A percentile compares a stretch with the other conserved stretches of the same genome.
Evolutionary conservation across 2,797 vertebrate species (phyloP).

Genomic region (Dicrostonyx torquatus): DNA sequence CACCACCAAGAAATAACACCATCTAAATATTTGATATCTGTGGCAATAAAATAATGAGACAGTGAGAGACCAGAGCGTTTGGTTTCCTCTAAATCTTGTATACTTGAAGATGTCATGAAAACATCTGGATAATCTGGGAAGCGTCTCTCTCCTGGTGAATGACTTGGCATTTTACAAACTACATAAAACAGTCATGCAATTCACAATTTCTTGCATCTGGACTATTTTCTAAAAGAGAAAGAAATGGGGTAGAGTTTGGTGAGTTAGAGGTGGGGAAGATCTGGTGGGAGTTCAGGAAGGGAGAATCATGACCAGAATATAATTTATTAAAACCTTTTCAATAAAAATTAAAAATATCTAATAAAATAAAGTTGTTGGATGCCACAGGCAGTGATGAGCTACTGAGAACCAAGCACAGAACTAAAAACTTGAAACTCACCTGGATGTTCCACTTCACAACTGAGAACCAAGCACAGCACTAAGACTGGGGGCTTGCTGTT

Average conservation of each 20-base stretch:
- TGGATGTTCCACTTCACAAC: background rate
- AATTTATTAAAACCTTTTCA: background rate
- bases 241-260: background rate
- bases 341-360: background rate
- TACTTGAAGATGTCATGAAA: background rate
- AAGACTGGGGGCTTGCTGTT: background rate
- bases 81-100: background rate
- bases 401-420: background rate
- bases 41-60: background rate
- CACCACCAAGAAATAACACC: conserved; percentile 13
- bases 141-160: background rate
- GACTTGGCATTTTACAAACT: background rate
- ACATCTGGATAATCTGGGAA: background rate
- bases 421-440: background rate
- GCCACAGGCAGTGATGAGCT: background rate
- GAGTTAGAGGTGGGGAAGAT: background rate
- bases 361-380: background rate
- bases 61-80: background rate
- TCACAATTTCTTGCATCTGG: background rate
- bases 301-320: background rate
- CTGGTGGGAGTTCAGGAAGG: background rate
- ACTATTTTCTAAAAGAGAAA: background rate
- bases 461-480: background rate
- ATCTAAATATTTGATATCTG: background rate
- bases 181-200: background rate